Evolutionary conservation across 2,797 vertebrate genomes (phyloP).

Genomic region (Pipistrellus pipistrellus): DNA sequence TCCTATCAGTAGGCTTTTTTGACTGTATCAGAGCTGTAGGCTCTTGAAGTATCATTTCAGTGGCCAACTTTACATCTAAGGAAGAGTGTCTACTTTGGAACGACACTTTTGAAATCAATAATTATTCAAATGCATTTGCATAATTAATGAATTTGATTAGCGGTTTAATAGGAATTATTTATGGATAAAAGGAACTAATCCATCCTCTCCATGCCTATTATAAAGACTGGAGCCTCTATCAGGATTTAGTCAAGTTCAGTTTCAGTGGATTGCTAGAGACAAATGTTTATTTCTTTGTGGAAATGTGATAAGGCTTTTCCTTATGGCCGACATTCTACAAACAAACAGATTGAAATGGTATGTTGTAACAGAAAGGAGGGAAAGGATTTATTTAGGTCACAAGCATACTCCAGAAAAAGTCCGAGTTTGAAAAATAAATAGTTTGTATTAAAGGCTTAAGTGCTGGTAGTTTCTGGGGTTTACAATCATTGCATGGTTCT

Average conservation of each 20-base stretch:
- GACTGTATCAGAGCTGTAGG: neutral
- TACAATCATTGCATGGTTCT: neutral
- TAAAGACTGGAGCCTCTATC: neutral
- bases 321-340: constrained; percentile 30
- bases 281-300: constrained; percentile 41
- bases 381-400: constrained; percentile 17
- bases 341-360: constrained; percentile 41
- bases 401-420: constrained; percentile 42
- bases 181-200: neutral
- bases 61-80: neutral
- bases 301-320: constrained; percentile 40
- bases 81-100: constrained; percentile 45
- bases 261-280: constrained; percentile 41
- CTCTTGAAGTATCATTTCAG: neutral
- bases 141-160: neutral
- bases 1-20: neutral
- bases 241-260: constrained; percentile 43
- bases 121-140: constrained; percentile 15
- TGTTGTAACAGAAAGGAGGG: constrained; percentile 46
- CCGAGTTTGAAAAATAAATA: constrained; percentile 60
- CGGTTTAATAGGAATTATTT: neutral
- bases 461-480: constrained; percentile 31
- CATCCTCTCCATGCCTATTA: neutral
- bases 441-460: constrained; percentile 18
- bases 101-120: neutral